phyloP scores from a whole-genome alignment of 2,113 vertebrate genomes.

The Sphaerodactylus townsendi region DNA sequence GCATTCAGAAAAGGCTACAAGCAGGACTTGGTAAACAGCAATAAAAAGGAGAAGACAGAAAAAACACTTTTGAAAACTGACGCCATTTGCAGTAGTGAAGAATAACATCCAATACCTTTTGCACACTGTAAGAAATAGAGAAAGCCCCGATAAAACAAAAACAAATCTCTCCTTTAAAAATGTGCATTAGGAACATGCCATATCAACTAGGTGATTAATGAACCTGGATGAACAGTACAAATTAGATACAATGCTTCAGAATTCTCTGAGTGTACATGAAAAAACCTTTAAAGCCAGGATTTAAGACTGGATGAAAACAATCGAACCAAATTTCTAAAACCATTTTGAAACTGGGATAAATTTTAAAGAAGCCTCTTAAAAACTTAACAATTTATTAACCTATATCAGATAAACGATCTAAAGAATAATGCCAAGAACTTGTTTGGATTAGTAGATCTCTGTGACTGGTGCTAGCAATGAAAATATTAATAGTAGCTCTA shows the following conservation, averaged over 20 bases:
- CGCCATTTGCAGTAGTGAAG: too few species aligned
- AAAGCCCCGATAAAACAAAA: too few species aligned
- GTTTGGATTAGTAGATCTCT: conserved; percentile 32
- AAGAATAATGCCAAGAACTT: conserved; percentile 1
- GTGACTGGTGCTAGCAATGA: conserved; percentile 30
- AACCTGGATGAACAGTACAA: background rate
- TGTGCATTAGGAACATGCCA: background rate
- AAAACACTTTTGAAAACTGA: too few species aligned
- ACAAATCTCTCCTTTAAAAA: too few species aligned
- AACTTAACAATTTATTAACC: conserved; percentile 24
- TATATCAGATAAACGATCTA: conserved; percentile 8
- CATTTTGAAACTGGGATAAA: background rate
- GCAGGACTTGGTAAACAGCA: too few species aligned
- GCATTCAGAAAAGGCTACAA: too few species aligned
- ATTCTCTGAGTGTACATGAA: background rate
- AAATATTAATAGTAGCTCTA: background rate
- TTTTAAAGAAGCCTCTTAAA: conserved; percentile 13
- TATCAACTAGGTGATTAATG: background rate
- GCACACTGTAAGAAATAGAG: too few species aligned
- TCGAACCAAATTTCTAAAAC: conserved; percentile 10
- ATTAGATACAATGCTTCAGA: background rate
- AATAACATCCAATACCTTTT: too few species aligned
- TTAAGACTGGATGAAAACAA: background rate
- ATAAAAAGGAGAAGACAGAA: too few species aligned
- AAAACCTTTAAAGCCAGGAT: too few species aligned